Conservation (phyloP, 2,113 vertebrate genomes). For the Ameiurus melas region DNA sequence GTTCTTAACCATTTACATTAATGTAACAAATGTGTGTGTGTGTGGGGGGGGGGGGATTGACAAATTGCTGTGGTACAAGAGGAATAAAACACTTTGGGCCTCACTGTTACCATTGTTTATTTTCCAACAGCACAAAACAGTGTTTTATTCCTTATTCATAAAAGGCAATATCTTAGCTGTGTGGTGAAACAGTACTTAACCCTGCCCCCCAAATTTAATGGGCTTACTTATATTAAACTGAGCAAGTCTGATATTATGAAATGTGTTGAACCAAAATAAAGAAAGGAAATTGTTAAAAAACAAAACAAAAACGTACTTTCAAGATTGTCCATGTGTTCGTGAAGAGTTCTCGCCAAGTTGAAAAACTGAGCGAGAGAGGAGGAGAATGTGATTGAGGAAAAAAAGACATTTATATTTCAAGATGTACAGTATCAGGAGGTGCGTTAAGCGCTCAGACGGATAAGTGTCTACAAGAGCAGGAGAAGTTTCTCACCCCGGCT, state of each 20-base stretch:
- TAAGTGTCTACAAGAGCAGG: background rate
- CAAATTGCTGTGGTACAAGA: background rate
- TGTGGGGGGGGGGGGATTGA: no score
- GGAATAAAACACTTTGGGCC: background rate
- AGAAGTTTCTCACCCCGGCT: conserved; percentile 82
- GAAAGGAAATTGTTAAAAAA: background rate
- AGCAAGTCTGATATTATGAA: background rate
- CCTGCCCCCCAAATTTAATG: background rate
- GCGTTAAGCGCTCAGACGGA: background rate
- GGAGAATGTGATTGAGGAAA: background rate
- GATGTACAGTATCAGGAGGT: conserved; percentile 11
- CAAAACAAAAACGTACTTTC: conserved; percentile 82
- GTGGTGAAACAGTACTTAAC: conserved; percentile 21
- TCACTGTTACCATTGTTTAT: background rate
- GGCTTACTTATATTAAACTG: background rate
- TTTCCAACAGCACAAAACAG: background rate
- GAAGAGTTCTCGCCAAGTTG: conserved; percentile 98
- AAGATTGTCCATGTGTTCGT: conserved; percentile 98
- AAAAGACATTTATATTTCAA: background rate
- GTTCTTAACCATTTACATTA: background rate
- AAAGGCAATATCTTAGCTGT: background rate
- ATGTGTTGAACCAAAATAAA: background rate
- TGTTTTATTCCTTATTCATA: background rate
- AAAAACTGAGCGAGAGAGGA: conserved; percentile 88
- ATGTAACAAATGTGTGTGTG: no score